Base-by-base conservation (phyloP, 1,140 invertebrate genomes). In the Drosophila athabasca region DNA sequence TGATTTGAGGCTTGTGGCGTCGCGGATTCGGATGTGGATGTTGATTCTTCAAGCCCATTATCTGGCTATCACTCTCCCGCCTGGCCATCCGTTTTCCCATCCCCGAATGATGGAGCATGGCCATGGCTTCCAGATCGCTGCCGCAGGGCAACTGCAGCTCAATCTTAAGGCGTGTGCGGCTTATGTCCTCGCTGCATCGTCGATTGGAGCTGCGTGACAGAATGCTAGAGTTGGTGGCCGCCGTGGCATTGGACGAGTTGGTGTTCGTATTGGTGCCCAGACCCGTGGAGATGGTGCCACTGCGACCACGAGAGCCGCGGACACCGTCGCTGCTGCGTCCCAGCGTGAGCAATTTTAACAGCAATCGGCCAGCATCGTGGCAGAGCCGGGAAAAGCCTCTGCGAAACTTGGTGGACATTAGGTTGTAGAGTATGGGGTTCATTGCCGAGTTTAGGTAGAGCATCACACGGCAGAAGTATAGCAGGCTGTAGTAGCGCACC, bases 371-470 rank as follows among this genome's bases (percentile, higher is more conserved):
- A 4, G 58, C 68, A 43, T 71, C 67, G 46, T 74, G 95, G 93
- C 46, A 96, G 8, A 96, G 79, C 51, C 94, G 94, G 7, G 95
- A 92, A 79, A 97, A 97, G 0, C 96, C 97, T 15, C 95, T 94
- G 9, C 97, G 94, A 92, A 98, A 98, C 92, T 97, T 98, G 0
- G 96, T 96, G n/a, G 96, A 97, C 95, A 97, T 97, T 11, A 97
- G 93, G 90, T 96, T 97, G 92, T 98, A 98, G 13, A 98, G 93
- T 74, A 98, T 97, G 3, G 97, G 97, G 92, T 98, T 98, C 61
- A 97, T 95, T 24, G 96, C 96, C 5, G 96, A 97, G 90, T 98
- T 97, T 17, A 97, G 93, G 92, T 98, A 97, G 15, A 97, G 92
- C 95, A 98, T 96, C 26, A 97, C 94, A 49, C 97, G 94, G 79